Evolutionary conservation across 2,888 invertebrate species (phyloP).

Genomic region (Dioctria linearis): DNA sequence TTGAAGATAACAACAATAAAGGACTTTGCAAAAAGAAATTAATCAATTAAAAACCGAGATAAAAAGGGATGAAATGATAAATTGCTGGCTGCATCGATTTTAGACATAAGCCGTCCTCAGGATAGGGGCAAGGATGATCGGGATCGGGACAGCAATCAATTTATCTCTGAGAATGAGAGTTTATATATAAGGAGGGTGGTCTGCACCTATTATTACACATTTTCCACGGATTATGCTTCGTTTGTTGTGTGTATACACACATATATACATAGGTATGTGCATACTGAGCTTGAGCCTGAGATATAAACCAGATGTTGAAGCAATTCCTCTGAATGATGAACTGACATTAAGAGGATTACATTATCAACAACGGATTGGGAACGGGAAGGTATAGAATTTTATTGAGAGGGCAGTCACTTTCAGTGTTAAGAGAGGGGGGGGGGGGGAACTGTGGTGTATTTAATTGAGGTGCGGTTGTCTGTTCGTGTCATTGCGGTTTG

Average conservation of each 20-base stretch:
- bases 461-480: constrained; percentile 28
- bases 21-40: constrained; percentile 46
- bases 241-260: constrained; percentile 1
- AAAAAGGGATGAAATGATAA: constrained; percentile 53
- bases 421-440: too few relatives aligned
- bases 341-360: constrained; percentile 57
- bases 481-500: constrained; percentile 37
- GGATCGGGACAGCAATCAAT: constrained; percentile 47
- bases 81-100: constrained; percentile 44
- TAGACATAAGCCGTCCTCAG: constrained; percentile 1
- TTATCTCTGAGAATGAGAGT: constrained; percentile 24
- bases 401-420: background rate
- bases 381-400: constrained; percentile 14
- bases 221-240: constrained; percentile 50
- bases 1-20: background rate
- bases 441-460: background rate
- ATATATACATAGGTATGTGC: background rate
- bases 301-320: constrained; percentile 43
- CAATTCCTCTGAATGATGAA: constrained; percentile 52
- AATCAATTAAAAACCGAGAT: constrained; percentile 53
- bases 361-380: constrained; percentile 29
- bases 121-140: background rate
- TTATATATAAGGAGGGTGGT: constrained; percentile 27
- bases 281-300: constrained; percentile 31
- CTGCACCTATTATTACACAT: constrained; percentile 54